Percentiles rank a stretch among this genome's conserved stretches.
These are phyloP conservation scores for Pogonocichla stellata DNA, from an alignment of 2,113 vertebrate genomes.

Conservation along the genomic window DNA sequence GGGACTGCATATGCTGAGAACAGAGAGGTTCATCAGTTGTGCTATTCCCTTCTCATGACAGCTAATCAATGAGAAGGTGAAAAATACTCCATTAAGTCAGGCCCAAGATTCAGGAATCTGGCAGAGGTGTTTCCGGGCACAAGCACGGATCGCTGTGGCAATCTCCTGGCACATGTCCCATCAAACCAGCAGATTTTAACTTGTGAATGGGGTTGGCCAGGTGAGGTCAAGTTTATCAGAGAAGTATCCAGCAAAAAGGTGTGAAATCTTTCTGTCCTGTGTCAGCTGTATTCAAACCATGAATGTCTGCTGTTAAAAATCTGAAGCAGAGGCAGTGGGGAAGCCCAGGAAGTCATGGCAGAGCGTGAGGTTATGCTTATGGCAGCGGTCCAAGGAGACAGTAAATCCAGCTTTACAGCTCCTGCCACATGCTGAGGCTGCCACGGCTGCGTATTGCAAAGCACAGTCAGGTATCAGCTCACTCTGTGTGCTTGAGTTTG, in stretches of 20 bases:
- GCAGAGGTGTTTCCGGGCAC: neutral
- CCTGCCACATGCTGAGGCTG: neutral
- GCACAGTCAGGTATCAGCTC: neutral
- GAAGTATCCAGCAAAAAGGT: neutral
- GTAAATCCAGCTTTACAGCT: slow-evolving; percentile 40
- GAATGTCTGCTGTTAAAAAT: neutral
- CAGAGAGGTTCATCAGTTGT: neutral
- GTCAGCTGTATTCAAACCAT: neutral
- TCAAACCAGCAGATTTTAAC: neutral
- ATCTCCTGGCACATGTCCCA: neutral
- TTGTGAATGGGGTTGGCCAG: neutral
- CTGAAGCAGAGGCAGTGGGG: neutral
- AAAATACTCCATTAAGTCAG: neutral
- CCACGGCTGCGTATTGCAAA: neutral
- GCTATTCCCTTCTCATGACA: neutral
- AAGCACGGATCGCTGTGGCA: accelerated
- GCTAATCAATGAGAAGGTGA: neutral
- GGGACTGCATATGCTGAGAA: neutral
- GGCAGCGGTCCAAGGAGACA: slow-evolving; percentile 3
- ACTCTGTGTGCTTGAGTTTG: neutral
- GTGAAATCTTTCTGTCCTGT: neutral
- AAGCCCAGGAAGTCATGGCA: neutral
- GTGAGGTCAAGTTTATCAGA: neutral
- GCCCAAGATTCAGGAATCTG: neutral
- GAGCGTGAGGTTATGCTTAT: neutral